phyloP scores from a whole-genome alignment of 2,797 vertebrate genomes.

The Crax fasciolata region DNA sequence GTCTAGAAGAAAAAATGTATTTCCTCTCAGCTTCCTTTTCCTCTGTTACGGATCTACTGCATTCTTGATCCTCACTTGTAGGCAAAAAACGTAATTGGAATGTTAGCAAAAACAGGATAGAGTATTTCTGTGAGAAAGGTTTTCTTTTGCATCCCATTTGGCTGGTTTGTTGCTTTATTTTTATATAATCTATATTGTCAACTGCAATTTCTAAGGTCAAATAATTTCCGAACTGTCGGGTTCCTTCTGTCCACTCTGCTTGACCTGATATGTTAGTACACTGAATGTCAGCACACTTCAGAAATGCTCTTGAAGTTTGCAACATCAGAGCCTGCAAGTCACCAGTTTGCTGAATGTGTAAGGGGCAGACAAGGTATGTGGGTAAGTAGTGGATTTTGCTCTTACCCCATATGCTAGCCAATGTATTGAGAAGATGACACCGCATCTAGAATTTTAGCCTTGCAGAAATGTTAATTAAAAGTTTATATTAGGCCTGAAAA shows the following conservation, averaged over 20 bases:
- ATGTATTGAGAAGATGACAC: not conserved
- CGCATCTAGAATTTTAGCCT: not conserved
- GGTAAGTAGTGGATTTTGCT: not conserved
- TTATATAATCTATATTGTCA: not conserved
- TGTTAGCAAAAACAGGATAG: not conserved
- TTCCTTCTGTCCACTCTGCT: not conserved
- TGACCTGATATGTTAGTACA: not conserved
- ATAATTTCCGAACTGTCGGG: not conserved
- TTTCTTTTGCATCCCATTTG: not conserved
- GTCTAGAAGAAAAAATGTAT: not conserved
- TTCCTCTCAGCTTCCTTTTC: not conserved
- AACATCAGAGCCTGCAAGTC: accelerated
- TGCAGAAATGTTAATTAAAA: constrained; percentile 6
- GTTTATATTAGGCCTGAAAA: constrained; percentile 3
- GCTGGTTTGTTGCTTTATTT: not conserved
- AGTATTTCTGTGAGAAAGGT: not conserved
- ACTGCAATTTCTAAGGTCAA: not conserved
- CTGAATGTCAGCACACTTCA: not conserved
- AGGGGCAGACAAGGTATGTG: not conserved
- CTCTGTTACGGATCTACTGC: accelerated
- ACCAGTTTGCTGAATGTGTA: not conserved
- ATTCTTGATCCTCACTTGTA: not conserved
- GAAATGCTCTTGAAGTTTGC: not conserved
- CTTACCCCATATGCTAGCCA: not conserved
- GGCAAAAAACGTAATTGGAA: not conserved